phyloP scores from a whole-genome alignment of 2,888 invertebrate genomes.

The Dryadula phaetusa region DNA sequence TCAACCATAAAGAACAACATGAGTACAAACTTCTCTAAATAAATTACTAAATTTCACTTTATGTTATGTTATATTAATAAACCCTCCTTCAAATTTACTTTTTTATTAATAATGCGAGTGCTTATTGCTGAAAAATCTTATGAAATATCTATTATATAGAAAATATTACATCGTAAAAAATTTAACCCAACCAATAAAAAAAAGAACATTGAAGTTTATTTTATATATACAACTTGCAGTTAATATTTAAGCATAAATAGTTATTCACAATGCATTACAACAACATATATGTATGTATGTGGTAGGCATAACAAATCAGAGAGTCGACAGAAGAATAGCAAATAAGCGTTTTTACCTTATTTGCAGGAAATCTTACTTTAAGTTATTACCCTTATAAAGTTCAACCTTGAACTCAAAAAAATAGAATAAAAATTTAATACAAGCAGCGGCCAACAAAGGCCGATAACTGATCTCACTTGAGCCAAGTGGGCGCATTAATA shows the following conservation, averaged over 20 bases:
- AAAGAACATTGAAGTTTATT: too few relatives aligned
- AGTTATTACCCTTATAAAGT: slow-evolving; percentile 21
- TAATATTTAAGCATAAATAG: background rate
- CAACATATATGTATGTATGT: background rate
- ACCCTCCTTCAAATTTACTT: too few relatives aligned
- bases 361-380: slow-evolving; percentile 26
- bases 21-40: too few relatives aligned
- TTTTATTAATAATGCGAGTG: too few relatives aligned
- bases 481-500: slow-evolving; percentile 60
- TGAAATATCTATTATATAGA: too few relatives aligned
- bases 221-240: too few relatives aligned
- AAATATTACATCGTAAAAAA: too few relatives aligned
- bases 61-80: background rate
- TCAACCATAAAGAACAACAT: background rate
- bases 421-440: slow-evolving; percentile 45
- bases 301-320: background rate
- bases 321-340: slow-evolving; percentile 11
- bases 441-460: slow-evolving; percentile 49
- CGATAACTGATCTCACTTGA: slow-evolving; percentile 55
- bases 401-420: slow-evolving; percentile 49
- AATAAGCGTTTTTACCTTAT: slow-evolving; percentile 28
- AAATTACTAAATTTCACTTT: too few relatives aligned
- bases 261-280: background rate
- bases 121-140: too few relatives aligned
- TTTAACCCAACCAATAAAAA: too few relatives aligned